Base-by-base conservation (phyloP, 2,888 invertebrate genomes). In the Drosophila percnosoma region DNA sequence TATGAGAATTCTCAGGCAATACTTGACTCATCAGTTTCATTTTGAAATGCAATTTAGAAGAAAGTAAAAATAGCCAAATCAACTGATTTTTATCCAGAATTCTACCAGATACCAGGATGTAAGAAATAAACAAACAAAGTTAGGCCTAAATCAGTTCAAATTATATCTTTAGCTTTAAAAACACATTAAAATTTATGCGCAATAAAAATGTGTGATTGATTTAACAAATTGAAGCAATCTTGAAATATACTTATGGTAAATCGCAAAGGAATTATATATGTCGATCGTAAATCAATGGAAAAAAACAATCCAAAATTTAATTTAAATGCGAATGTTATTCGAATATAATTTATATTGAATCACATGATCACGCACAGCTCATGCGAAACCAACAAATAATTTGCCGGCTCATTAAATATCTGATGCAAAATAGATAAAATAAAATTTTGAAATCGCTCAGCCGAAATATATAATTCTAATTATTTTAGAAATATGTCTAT, bases 361-460 rank as follows among this genome's bases (percentile, higher is more conserved):
- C 60, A 53, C 40, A 75, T 52, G 68, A 60, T 67, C n/a, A 24
- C 6, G 3, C 66, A 45, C 53, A 38, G 53, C 24, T 48, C 29
- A 66, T 55, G 67, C 54, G 38, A 49, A 38, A 45, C 60, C 48
- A 57, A 36, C 33, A 51, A 55, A 34, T 49, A 18, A 29, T 60
- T 72, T 55, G 31, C 29, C 34, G 52, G 24, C 29, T 73, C 60
- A 52, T 61, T 68, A 55, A 62, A 45, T 48, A 40, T 45, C 53
- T 18, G 27, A 58, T 54, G 36, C 36, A 36, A 61, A 57, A 36
- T 33, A 34, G 4, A 4, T 11, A 33, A 11, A 33, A 33, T 33
- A 33, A 33, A 33, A 58, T 29, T 53, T 31, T 1, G 2, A 29
- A 33, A 21, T 54, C 42, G 60, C 48, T 62, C 53, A 68, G 29